Evolutionary conservation across 2,113 vertebrate genomes (phyloP), one percentile per base, ranked within the genome.

Genomic region (Varanus salvator): DNA sequence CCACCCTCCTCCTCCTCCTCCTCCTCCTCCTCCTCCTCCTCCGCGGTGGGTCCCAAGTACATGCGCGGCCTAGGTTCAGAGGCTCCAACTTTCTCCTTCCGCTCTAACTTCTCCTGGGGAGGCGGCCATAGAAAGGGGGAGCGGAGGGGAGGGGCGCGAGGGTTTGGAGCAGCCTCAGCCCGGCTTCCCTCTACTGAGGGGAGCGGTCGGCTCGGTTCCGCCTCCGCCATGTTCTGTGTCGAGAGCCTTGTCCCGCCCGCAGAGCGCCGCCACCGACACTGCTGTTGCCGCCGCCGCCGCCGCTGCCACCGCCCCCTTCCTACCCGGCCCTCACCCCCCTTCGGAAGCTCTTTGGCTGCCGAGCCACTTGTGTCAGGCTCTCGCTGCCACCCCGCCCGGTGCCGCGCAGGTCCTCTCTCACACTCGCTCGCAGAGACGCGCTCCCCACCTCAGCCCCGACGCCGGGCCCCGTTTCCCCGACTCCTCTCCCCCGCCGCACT

Each of bases 51-150:
- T 86, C 88, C 87, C 93, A 92, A 90, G 78, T 86, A 85, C 91
- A 89, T 90, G 88, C 90, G 88, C 91, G 68, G 81, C 2, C 38
- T 50, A 77, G 86, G 81, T 90, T n/a, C 27, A 86, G 85, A 83
- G 92, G 92, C 91, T 92, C 93, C 94, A 97, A 97, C 96, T 97
- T 97, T 96, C 95, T 94, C 94, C 92, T 97, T 96, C 96, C 96
- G 95, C 86, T 94, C 93, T 68, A 96, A 97, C 96, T 97, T 97
- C 95, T 96, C 92, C 94, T 72, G 57, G 75, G 80, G 88, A 90
- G 71, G 86, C 77, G 50, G 87, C 87, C 78, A 82, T 57, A 60
- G 88, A 54, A 71, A 87, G 81, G 31, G 75, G 34, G 74, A n/a
- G 8, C 0, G 77, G 48, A 89, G 66, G 25, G 64, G 86, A 64